Base-by-base conservation (phyloP, 1,140 invertebrate genomes). In the Halyomorpha halys region DNA sequence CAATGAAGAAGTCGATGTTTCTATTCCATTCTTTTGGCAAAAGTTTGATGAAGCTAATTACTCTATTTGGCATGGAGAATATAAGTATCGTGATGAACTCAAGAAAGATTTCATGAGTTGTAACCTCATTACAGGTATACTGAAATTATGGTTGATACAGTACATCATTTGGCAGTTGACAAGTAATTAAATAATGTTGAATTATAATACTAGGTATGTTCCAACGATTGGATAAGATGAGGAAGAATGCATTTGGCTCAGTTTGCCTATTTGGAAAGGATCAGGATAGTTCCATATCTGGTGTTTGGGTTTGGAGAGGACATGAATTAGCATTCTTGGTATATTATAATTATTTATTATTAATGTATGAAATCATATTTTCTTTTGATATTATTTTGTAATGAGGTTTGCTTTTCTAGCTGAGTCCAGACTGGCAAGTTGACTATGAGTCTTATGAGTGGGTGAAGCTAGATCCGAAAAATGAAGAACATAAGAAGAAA, bases 391-490 rank as follows among this genome's bases (percentile, higher is more conserved):
- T 49, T 21, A 8, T 19, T 49, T 21, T 49, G 5, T n/a, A 11
- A 49, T 18, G 5, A 49, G n/a, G n/a, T 6, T 71, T 39, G 34
- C 6, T 71, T 70, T 81, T 82, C 61, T 74, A 91, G 84, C 78
- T 96, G 44, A 83, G 81, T 69, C 84, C 88, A 59, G 94, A 98
- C 76, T 97, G 93, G 92, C 88, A 94, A 77, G 82, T 97, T 44
- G 97, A 99, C 80, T 99, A 97, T 73, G 95, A 98, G 79, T 90
- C 88, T 14, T 99, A 99, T 74, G 81, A 80, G 51, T 99, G 97
- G 97, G 92, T 82, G 69, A 99, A 99, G 78, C 78, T 99, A 49
- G 90, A 99, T 76, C 80, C 91, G 47, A 78, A 81, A 62, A 81
- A 79, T 59, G 82, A 84, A 68, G 85, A 91, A 71, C 95, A 91